Base-by-base conservation (phyloP, 2,888 invertebrate genomes). In the Limnephilus lunatus region DNA sequence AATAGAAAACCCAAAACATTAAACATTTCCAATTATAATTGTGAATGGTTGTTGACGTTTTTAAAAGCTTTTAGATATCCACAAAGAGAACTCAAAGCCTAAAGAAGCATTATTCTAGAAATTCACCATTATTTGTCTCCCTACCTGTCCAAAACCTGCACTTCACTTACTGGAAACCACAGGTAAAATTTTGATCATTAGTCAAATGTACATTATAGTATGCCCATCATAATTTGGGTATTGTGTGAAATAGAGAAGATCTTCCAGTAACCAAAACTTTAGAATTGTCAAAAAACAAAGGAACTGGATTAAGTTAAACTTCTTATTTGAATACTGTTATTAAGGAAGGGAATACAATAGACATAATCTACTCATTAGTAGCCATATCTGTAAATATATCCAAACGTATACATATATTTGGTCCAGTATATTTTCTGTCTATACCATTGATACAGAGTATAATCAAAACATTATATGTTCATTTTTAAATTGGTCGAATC, bases 101-200 rank as follows among this genome's bases (percentile, higher is more conserved):
- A 83, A 25, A 32, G 35, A 1, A 44, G 30, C 25, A 68, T 68
- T 68, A 68, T 68, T 68, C 68, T 68, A 25, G 68, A 68, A 68
- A 68, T 68, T 25, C 1, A 68, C 48, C 31, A 86, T 86, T 86
- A 86, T 48, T 86, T 48, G 48, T 48, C 30, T 86, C 30, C 11
- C 30, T 30, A 44, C 86, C 86, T 48, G 48, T 48, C 44, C 25
- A n/a, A 48, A 25, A 48, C 14, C 48, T 39, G n/a, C 15, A 44
- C 44, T 86, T 86, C 44, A 86, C 7, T 86, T 44, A 86, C 86
- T 30, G 48, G 31, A 83, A 86, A 86, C 86, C 48, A 48, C 86
- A 86, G 86, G 86, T 86, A 86, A 86, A 48, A n/a, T n/a, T 86
- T 86, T 48, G 85, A 48, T 86, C 86, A 86, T 86, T 86, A 86